Percentiles rank a stretch among this genome's conserved stretches.
These are phyloP conservation scores for Mionectes olivaceus DNA, from an alignment of 2,797 vertebrate species.

Conservation along the genomic window DNA sequence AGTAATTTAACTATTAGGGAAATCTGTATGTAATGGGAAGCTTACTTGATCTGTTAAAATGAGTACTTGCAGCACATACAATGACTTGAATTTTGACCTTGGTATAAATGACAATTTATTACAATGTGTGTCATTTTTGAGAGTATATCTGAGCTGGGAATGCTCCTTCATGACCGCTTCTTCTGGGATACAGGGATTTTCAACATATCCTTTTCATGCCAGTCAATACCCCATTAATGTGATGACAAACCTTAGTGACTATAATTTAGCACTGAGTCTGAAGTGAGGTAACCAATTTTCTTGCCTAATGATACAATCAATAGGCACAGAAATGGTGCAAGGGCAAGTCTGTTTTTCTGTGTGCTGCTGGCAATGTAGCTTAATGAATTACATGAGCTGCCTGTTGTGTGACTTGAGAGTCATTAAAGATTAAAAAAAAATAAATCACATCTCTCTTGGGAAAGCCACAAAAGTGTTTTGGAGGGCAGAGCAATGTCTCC, in stretches of 20 bases:
- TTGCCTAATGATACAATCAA: slow-evolving; percentile 68
- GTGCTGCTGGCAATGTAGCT: slow-evolving; percentile 18
- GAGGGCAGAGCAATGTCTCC: slow-evolving; percentile 3
- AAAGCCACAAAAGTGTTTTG: background rate
- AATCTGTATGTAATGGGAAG: background rate
- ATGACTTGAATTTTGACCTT: slow-evolving; percentile 7
- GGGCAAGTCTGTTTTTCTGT: background rate
- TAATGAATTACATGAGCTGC: slow-evolving; percentile 36
- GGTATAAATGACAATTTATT: background rate
- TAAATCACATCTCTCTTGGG: background rate
- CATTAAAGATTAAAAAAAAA: background rate
- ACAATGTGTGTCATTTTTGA: background rate
- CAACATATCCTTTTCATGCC: background rate
- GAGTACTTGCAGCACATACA: background rate
- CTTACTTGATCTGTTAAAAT: background rate
- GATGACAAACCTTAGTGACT: slow-evolving; percentile 57
- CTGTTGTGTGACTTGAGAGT: slow-evolving; percentile 28
- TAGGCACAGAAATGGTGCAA: slow-evolving; percentile 24
- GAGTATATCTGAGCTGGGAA: background rate
- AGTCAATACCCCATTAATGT: slow-evolving; percentile 57
- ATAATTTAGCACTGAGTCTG: slow-evolving; percentile 48
- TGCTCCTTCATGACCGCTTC: background rate
- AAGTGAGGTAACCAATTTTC: slow-evolving; percentile 55
- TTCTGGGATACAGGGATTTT: background rate
- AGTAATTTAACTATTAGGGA: background rate